A percentile compares a stretch with the other conserved stretches of the same genome.
Evolutionary conservation across 2,888 invertebrate genomes (phyloP).

Genomic region (Sarcophaga variegata): DNA sequence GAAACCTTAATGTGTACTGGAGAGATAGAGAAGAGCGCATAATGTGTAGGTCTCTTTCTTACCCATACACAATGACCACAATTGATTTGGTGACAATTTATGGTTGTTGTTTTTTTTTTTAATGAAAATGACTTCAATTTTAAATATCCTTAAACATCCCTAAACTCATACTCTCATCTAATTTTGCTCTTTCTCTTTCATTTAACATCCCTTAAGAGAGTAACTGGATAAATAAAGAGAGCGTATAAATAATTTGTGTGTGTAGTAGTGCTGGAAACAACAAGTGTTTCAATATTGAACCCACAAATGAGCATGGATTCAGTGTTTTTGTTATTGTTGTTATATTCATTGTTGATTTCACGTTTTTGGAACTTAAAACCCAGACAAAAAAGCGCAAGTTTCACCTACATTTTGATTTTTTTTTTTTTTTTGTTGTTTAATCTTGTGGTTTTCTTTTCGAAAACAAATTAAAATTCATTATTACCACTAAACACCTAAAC

Average conservation of each 20-base stretch:
- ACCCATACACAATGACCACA: constrained; percentile 42
- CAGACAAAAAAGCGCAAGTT: constrained; percentile 63
- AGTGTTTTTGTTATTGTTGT: constrained; percentile 26
- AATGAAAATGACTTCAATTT: constrained; percentile 9
- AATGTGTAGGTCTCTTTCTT: constrained; percentile 65
- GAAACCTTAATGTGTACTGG: background rate
- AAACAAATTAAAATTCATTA: background rate
- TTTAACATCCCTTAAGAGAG: constrained; percentile 25
- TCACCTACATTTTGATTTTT: constrained; percentile 61
- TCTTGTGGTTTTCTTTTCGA: background rate
- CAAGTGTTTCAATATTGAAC: constrained; percentile 57
- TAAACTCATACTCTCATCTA: background rate
- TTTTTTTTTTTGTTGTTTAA: background rate
- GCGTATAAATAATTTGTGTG: background rate
- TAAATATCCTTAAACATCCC: constrained; percentile 40
- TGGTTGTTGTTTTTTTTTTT: constrained; percentile 32
- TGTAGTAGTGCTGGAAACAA: constrained; percentile 51
- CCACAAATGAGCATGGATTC: background rate
- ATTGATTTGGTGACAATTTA: constrained; percentile 60
- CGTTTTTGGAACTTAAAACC: constrained; percentile 40
- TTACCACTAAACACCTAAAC: background rate
- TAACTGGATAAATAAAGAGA: constrained; percentile 49
- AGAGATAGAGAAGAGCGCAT: constrained; percentile 11
- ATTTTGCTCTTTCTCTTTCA: background rate
- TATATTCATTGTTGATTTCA: background rate